Percentiles rank a stretch among this genome's conserved stretches.
Evolutionary conservation across 2,113 vertebrate species (phyloP).

Genomic region (Zapornia atra): DNA sequence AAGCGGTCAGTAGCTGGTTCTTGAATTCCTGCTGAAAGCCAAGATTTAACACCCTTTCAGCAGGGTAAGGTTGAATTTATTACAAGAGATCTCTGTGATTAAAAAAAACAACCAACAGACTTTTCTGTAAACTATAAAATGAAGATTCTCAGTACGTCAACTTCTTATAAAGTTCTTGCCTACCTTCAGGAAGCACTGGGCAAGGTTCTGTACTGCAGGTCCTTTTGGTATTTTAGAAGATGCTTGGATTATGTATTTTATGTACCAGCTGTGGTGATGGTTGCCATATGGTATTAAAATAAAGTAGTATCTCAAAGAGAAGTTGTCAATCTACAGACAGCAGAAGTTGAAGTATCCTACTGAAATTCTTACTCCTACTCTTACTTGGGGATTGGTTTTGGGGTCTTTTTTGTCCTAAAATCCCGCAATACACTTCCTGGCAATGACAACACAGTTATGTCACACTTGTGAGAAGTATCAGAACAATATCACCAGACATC

Average conservation of each 20-base stretch:
- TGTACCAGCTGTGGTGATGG: not conserved
- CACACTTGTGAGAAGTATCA: not conserved
- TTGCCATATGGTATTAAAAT: not conserved
- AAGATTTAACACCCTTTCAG: slow-evolving; percentile 1
- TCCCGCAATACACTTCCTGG: not conserved
- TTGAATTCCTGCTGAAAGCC: slow-evolving; percentile 28
- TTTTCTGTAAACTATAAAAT: not conserved
- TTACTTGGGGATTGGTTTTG: no score
- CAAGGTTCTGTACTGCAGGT: not conserved
- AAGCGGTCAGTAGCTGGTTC: not conserved
- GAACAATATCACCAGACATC: not conserved
- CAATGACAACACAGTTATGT: not conserved
- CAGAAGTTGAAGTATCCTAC: not conserved
- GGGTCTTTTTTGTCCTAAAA: not conserved
- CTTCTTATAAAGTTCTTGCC: not conserved
- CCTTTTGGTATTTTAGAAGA: not conserved
- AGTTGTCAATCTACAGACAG: not conserved
- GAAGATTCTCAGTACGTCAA: not conserved
- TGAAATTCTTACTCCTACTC: no score
- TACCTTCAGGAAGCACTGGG: not conserved
- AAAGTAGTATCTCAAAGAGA: not conserved
- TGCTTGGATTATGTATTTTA: not conserved
- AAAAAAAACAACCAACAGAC: not conserved
- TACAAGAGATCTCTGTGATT: not conserved
- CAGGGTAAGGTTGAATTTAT: slow-evolving; percentile 43